These are phyloP conservation scores for Cryptotermes secundus DNA, from an alignment of 1,140 invertebrate species.

Conservation along the genomic window DNA sequence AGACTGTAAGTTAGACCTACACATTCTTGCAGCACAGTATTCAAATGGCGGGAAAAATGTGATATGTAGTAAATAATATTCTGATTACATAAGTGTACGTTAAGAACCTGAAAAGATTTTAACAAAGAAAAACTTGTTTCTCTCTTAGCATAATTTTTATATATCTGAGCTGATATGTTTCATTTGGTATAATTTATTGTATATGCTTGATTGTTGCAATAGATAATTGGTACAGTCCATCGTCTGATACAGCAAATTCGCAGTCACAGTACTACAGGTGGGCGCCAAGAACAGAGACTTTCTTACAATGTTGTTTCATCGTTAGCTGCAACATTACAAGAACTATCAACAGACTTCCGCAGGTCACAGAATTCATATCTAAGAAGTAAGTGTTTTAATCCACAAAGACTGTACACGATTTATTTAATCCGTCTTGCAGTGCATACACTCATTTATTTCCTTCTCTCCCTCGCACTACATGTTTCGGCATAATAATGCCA, in stretches of 20 bases:
- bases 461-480: no score
- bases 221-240: constrained; percentile 78
- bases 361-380: constrained; percentile 83
- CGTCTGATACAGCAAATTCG: constrained; percentile 78
- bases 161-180: background rate
- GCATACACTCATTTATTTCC: no score
- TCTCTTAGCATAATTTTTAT: background rate
- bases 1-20: no score
- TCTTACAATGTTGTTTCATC: constrained; percentile 81
- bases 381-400: constrained; percentile 50
- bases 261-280: constrained; percentile 44
- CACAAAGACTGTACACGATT: no score
- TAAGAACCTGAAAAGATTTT: no score
- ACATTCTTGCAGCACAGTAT: no score
- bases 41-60: no score
- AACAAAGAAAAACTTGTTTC: no score
- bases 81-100: no score
- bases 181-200: constrained; percentile 30
- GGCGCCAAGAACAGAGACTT: constrained; percentile 67
- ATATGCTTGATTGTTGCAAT: constrained; percentile 34
- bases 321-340: constrained; percentile 78
- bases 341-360: constrained; percentile 78
- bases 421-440: no score
- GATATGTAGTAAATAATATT: no score
- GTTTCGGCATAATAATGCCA: no score